Evolutionary conservation across 1,140 invertebrate species (phyloP), one percentile per base, ranked within the genome.

Genomic region (Halesus radiatus): DNA sequence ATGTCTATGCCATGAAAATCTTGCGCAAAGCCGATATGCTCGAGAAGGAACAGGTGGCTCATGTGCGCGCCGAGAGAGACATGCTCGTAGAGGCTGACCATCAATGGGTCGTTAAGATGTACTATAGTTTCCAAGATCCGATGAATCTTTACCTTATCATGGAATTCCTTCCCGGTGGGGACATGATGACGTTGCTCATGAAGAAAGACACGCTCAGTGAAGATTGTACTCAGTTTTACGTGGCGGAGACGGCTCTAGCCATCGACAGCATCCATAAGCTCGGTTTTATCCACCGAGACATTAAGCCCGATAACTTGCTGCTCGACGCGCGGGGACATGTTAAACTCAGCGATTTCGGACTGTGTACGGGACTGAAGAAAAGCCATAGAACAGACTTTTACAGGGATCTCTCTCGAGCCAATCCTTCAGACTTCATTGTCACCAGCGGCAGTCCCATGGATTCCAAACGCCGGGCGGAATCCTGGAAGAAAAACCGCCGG

Each of bases 1-100:
- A 99, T 90, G 98, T 99, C 23, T 99, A 99, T 90, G 99, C 99
- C 15, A 99, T 99, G 99, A 99, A 99, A 90, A 99, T 99, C 86
- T 92, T 99, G 45, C 92, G 98, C 78, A 99, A 99, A 88, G 96
- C 97, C 15, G 98, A 99, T 87, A 99, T 99, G 98, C 90, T 99
- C 62, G 98, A 99, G 88, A 99, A 99, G 87, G 98, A 99, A 91
- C 98, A 99, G 91, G 95, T 99, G 74, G 99, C 98, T 3, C 99
- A 99, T 89, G 98, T 99, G 4, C 92, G 98, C 85, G 98, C 98
- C 8, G 99, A 99, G 90, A 91, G 99, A 79, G 99, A 99, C 88
- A 96, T 99, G 74, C 91, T 99, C 45, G 98, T 99, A 8, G 98
- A 99, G 90, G 98, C 98, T 0, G 99, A 99, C 89, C 98, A 99